These are phyloP conservation scores for Germaria angustata DNA, from an alignment of 2,888 invertebrate species.

Conservation along the genomic window DNA sequence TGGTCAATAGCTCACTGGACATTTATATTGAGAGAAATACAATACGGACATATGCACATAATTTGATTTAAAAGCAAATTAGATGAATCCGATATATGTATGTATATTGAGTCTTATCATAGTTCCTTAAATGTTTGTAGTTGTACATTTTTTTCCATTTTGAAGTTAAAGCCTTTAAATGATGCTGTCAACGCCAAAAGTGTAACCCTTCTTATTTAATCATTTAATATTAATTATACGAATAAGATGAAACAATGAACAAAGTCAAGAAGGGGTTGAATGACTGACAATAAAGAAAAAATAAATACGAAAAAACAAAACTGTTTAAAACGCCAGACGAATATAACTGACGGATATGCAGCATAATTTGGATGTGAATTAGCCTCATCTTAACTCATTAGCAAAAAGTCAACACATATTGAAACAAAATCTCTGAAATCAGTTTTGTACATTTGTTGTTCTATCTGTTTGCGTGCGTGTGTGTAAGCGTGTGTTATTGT, in stretches of 20 bases:
- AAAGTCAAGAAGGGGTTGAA: conserved; percentile 24
- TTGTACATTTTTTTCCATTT: neutral
- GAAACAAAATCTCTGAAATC: conserved; percentile 10
- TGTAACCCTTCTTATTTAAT: conserved; percentile 46
- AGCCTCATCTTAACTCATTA: conserved; percentile 69
- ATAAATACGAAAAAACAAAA: neutral
- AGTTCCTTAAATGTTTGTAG: conserved; percentile 10
- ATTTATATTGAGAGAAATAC: neutral
- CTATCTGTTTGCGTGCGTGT: neutral
- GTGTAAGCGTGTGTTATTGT: too few relatives aligned
- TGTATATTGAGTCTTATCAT: neutral
- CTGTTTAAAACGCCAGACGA: neutral
- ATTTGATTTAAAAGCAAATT: conserved; percentile 30
- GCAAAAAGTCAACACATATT: conserved; percentile 70
- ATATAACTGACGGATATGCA: conserved; percentile 35
- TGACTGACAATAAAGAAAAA: conserved; percentile 45
- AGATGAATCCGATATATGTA: neutral
- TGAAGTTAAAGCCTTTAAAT: conserved; percentile 44
- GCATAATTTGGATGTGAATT: conserved; percentile 57
- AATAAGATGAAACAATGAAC: neutral
- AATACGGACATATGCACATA: conserved; percentile 3
- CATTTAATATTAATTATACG: conserved; percentile 47
- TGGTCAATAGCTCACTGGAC: conserved; percentile 39
- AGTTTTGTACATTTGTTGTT: neutral
- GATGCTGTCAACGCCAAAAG: conserved; percentile 52